These are phyloP conservation scores for Noctua pronuba DNA, from an alignment of 2,888 invertebrate species.

Conservation along the genomic window DNA sequence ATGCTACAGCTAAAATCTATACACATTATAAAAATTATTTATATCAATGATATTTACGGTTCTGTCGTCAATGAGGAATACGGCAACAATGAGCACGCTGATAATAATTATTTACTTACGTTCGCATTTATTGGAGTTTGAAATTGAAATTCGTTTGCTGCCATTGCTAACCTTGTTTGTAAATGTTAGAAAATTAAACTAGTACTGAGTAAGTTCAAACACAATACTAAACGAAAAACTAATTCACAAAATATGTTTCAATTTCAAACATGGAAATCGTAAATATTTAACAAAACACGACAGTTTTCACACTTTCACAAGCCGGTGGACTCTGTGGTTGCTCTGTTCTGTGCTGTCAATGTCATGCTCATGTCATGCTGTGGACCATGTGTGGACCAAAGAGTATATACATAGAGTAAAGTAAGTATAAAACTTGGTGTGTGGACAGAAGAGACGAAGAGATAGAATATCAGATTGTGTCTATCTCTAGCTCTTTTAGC, in stretches of 20 bases:
- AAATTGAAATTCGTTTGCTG: constrained; percentile 31
- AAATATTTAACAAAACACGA: constrained; percentile 4
- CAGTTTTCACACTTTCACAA: not conserved
- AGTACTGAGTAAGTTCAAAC: not conserved
- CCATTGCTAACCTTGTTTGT: constrained; percentile 17
- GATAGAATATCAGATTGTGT: too few species aligned
- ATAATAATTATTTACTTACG: constrained; percentile 37
- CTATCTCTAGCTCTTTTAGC: too few species aligned
- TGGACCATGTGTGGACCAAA: too few species aligned
- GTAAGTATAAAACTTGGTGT: too few species aligned
- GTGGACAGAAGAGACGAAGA: too few species aligned
- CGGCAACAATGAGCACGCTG: not conserved
- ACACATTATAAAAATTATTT: not conserved
- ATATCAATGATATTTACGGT: not conserved
- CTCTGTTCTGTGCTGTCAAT: too few species aligned
- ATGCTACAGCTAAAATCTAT: not conserved
- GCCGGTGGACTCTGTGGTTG: too few species aligned
- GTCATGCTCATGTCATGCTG: too few species aligned
- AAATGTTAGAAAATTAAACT: not conserved
- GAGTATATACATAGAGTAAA: too few species aligned
- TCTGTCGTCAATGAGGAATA: not conserved
- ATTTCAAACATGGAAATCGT: constrained; percentile 8
- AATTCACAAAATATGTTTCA: not conserved
- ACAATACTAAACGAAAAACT: not conserved
- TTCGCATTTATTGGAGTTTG: constrained; percentile 30